Base-by-base conservation (phyloP, 2,797 vertebrate species). In the Gadopsis marmoratus region DNA sequence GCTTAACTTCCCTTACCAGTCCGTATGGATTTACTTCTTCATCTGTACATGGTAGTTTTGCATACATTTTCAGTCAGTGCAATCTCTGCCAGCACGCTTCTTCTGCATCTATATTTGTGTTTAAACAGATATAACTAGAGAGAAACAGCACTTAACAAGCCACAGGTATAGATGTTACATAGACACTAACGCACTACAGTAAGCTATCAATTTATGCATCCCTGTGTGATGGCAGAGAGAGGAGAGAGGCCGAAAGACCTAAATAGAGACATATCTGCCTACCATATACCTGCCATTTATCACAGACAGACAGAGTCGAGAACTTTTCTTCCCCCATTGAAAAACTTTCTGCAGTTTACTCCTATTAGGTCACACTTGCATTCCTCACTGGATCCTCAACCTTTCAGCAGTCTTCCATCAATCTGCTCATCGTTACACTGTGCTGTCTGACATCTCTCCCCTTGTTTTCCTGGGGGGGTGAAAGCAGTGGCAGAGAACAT, bases 1-100 rank as follows among this genome's bases (percentile, higher is more conserved):
- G 51, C 53, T 68, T 73, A 74, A 78, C 43, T 77, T 76, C 71
- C 80, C 71, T 83, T 76, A 87, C 69, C 26, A 50, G 41, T 71
- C 85, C 58, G 70, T 17, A 8, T 70, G 60, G 78, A 75, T 72
- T 67, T 69, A 51, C 29, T 43, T 74, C 61, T 77, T 73, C 29
- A 82, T 80, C 43, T 75, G 11, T 71, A 48, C 47, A 77, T 81
- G 59, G 23, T 50, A n/a, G 5, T 9, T 65, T 23, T 65, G 17
- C 63, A 79, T 71, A 67, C 4, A 70, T 76, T 67, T 71, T 26
- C 61, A 64, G 31, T 29, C 3, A 10, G 2, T 59, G 47, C 51
- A 37, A 45, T 61, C 43, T 55, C 47, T 63, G 14, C 17, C 26
- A 55, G 3, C 48, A 16, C 37, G 67, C 64, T 72, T 59, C 64